A percentile compares a stretch with the other conserved stretches of the same genome.
Evolutionary conservation across 2,797 vertebrate genomes (phyloP).

Genomic region (Pagetopsis macropterus): DNA sequence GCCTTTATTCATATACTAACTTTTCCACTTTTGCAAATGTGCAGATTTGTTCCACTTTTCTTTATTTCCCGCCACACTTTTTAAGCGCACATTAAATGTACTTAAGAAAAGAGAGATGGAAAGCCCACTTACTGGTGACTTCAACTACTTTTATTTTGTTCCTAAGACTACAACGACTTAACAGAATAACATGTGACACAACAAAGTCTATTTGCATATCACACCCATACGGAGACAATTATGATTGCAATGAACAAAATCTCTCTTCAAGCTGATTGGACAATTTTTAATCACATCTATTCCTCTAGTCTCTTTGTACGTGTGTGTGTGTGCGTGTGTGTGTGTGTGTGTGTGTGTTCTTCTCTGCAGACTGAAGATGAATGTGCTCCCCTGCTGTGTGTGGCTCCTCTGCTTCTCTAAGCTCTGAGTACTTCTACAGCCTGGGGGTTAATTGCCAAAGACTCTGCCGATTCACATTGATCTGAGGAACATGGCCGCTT

Average conservation of each 20-base stretch:
- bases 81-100: no score
- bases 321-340: no score
- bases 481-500: constrained; percentile 41
- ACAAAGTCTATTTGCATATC: background rate
- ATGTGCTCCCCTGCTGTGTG: constrained; percentile 51
- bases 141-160: background rate
- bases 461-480: constrained; percentile 54
- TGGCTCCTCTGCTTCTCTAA: constrained; percentile 45
- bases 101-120: no score
- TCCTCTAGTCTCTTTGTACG: constrained; percentile 18
- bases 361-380: constrained; percentile 53
- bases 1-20: no score
- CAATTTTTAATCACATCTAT: constrained; percentile 6
- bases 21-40: no score
- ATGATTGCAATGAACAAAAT: background rate
- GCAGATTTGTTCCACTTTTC: no score
- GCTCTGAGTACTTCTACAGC: constrained; percentile 45
- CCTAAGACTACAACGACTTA: background rate
- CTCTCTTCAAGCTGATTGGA: constrained; percentile 1
- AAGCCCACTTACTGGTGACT: no score
- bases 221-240: constrained; percentile 2
- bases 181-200: background rate
- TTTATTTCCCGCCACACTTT: no score
- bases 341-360: constrained; percentile 19
- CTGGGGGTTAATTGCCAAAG: constrained; percentile 66